These are phyloP conservation scores for Monomorium pharaonis DNA, from an alignment of 1,140 invertebrate species.

Conservation along the genomic window DNA sequence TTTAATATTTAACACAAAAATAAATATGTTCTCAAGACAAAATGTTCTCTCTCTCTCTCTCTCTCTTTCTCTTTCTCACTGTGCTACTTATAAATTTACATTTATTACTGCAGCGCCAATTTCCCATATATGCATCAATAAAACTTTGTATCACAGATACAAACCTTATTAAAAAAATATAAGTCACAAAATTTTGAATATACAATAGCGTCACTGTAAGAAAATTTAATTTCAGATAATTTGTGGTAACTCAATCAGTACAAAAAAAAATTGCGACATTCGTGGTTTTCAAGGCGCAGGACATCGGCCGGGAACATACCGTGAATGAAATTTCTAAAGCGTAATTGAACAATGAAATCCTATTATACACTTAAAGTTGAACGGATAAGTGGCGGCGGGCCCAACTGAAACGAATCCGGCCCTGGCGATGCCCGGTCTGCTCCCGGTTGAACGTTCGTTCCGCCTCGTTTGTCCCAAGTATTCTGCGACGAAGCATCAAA, in stretches of 20 bases:
- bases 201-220: neutral
- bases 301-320: neutral
- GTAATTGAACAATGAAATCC: slow-evolving; percentile 18
- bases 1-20: too few relatives aligned
- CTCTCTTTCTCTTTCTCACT: too few relatives aligned
- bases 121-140: neutral
- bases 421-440: slow-evolving; percentile 29
- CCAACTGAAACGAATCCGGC: neutral
- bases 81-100: neutral
- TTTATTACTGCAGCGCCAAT: neutral
- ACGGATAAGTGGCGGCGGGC: slow-evolving; percentile 6
- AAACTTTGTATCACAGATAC: neutral
- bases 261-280: neutral
- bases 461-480: slow-evolving; percentile 74
- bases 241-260: too few relatives aligned
- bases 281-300: neutral
- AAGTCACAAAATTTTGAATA: neutral
- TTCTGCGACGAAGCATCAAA: slow-evolving; percentile 55
- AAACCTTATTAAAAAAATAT: neutral
- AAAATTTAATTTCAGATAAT: neutral
- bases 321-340: neutral
- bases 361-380: slow-evolving; percentile 22
- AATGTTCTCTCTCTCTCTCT: too few relatives aligned
- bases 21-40: too few relatives aligned
- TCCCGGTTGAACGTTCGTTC: slow-evolving; percentile 80